Conservation (phyloP, 2,113 vertebrate species). For the Crotophaga sulcirostris region DNA sequence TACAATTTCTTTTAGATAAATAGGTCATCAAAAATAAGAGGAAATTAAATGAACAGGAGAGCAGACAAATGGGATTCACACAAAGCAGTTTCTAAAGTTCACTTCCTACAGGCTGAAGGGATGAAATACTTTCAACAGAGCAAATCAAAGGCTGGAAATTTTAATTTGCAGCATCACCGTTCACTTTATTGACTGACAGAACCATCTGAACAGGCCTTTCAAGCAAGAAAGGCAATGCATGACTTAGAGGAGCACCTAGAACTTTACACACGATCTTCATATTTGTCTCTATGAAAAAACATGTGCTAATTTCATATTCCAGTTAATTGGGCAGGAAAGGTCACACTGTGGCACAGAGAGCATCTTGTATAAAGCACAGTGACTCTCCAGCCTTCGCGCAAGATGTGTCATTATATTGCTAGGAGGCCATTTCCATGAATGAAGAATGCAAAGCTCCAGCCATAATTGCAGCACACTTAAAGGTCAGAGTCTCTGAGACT, state of each 20-base stretch:
- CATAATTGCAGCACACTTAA: constrained; percentile 71
- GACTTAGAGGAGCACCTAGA: neutral
- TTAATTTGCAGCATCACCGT: constrained; percentile 52
- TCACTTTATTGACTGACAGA: constrained; percentile 34
- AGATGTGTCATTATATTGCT: constrained; percentile 62
- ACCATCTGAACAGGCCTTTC: neutral
- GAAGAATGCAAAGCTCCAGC: constrained; percentile 66
- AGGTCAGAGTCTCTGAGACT: constrained; percentile 73
- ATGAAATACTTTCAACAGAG: constrained; percentile 4
- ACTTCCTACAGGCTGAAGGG: constrained; percentile 9
- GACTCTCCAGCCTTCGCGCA: neutral
- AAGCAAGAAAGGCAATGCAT: neutral
- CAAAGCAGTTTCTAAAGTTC: constrained; percentile 12
- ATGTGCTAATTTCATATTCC: constrained; percentile 13
- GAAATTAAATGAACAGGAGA: constrained; percentile 31
- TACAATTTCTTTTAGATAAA: constrained; percentile 36
- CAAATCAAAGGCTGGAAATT: constrained; percentile 52
- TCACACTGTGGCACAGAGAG: constrained; percentile 11
- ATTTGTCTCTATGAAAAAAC: constrained; percentile 12
- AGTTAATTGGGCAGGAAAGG: constrained; percentile 73
- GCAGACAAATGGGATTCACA: constrained; percentile 32
- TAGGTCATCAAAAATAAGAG: constrained; percentile 29
- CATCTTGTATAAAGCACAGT: constrained; percentile 3
- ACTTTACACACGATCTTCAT: neutral
- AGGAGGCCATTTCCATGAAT: constrained; percentile 65